A percentile compares a stretch with the other conserved stretches of the same genome.
These are phyloP conservation scores for Brachyalestes nurse DNA, from an alignment of 2,797 vertebrate species.

Conservation along the genomic window DNA sequence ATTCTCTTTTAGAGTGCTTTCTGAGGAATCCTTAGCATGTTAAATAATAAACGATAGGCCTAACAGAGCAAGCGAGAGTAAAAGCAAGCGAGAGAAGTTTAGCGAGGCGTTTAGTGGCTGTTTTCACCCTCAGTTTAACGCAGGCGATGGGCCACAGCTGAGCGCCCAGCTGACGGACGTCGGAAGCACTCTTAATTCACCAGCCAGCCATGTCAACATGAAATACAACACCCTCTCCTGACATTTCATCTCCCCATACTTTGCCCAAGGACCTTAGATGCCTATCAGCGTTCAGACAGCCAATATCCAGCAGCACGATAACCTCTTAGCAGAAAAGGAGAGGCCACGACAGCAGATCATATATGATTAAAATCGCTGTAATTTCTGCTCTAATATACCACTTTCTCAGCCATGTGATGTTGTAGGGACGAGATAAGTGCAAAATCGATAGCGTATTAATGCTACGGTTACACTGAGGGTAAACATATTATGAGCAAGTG, in stretches of 20 bases:
- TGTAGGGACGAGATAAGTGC: constrained; percentile 37
- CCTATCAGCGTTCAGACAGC: constrained; percentile 21
- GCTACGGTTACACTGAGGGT: constrained; percentile 36
- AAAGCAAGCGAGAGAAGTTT: constrained; percentile 18
- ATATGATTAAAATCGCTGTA: constrained; percentile 15
- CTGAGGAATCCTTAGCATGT: constrained; percentile 6
- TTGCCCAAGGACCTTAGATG: constrained; percentile 31
- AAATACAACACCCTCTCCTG: constrained; percentile 39
- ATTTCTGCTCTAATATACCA: constrained; percentile 22
- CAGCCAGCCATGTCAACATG: constrained; percentile 19
- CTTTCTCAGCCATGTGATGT: not conserved
- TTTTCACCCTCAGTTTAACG: constrained; percentile 61
- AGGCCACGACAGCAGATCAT: constrained; percentile 1
- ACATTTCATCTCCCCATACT: constrained; percentile 50
- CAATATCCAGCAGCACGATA: constrained; percentile 13
- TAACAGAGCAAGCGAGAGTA: not conserved
- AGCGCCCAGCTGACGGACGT: constrained; percentile 52
- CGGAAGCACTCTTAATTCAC: constrained; percentile 38
- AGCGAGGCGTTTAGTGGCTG: constrained; percentile 55
- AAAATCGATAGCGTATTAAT: constrained; percentile 45
- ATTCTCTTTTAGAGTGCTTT: constrained; percentile 27
- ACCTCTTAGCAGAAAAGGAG: constrained; percentile 16
- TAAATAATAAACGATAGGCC: constrained; percentile 48
- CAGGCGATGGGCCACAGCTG: constrained; percentile 45
- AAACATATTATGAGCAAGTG: constrained; percentile 28